Evolutionary conservation across 1,140 invertebrate species (phyloP).

Genomic region (Aphaenogaster floridana): DNA sequence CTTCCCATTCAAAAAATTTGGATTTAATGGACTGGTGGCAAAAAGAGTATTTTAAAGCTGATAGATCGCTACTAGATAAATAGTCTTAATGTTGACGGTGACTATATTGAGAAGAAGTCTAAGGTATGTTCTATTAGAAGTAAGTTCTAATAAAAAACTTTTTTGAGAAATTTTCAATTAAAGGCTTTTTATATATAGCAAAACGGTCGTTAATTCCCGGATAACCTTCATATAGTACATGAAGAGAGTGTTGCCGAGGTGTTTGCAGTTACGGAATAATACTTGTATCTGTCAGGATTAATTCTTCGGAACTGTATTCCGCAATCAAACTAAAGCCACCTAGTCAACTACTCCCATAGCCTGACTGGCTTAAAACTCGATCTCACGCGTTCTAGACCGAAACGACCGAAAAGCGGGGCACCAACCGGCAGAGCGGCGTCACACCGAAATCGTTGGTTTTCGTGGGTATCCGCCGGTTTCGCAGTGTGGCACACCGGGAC

Average conservation of each 20-base stretch:
- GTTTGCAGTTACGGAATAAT: constrained; percentile 6
- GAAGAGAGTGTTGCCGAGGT: not conserved
- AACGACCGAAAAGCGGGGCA: not conserved
- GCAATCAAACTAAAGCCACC: constrained; percentile 34
- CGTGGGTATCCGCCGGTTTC: constrained; percentile 71
- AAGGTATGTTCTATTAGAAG: too few relatives aligned
- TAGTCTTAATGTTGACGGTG: too few relatives aligned
- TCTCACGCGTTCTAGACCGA: constrained; percentile 39
- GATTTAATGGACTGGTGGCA: too few relatives aligned
- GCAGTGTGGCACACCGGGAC: constrained; percentile 57
- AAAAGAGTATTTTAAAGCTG: too few relatives aligned
- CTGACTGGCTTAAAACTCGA: constrained; percentile 42
- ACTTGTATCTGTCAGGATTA: not conserved
- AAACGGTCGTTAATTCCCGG: too few relatives aligned
- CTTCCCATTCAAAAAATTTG: too few relatives aligned
- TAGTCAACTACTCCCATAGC: constrained; percentile 3
- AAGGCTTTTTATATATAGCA: too few relatives aligned
- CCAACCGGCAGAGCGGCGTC: not conserved
- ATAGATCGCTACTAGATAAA: too few relatives aligned
- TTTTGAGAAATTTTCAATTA: too few relatives aligned
- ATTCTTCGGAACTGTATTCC: constrained; percentile 26
- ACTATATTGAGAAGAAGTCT: too few relatives aligned
- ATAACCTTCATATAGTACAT: too few relatives aligned
- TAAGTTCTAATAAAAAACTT: too few relatives aligned
- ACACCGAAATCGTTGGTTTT: constrained; percentile 76